phyloP scores from a whole-genome alignment of 1,140 invertebrate genomes.

The Papilio aristodemus region DNA sequence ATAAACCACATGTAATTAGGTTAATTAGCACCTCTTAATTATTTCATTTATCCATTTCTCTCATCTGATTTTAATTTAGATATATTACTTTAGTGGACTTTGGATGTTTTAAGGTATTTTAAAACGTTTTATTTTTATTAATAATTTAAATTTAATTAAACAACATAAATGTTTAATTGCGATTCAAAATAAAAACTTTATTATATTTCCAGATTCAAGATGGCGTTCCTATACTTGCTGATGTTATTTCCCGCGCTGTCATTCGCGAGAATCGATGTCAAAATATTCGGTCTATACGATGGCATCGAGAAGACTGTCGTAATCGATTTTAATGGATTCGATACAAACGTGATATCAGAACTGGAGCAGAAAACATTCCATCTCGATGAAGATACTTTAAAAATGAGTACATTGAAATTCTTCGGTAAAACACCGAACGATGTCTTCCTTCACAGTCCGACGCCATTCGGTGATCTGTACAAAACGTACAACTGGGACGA shows the following conservation, averaged over 20 bases:
- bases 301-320: constrained; percentile 35
- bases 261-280: constrained; percentile 43
- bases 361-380: constrained; percentile 42
- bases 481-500: constrained; percentile 45
- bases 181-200: neutral
- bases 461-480: constrained; percentile 52
- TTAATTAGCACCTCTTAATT: no score
- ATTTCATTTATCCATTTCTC: no score
- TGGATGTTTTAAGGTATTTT: no score
- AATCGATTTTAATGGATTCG: constrained; percentile 37
- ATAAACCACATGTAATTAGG: no score
- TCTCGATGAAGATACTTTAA: constrained; percentile 40
- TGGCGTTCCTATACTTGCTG: constrained; percentile 41
- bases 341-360: constrained; percentile 40
- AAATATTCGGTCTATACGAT: constrained; percentile 36
- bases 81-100: no score
- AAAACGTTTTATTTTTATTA: no score
- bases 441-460: constrained; percentile 49
- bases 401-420: constrained; percentile 37
- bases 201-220: constrained; percentile 38
- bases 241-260: constrained; percentile 39
- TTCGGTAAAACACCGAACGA: constrained; percentile 43
- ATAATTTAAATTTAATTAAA: no score
- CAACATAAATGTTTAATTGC: no score
- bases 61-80: no score